phyloP scores from a whole-genome alignment of 1,140 invertebrate species.

The Solenopsis fugax region DNA sequence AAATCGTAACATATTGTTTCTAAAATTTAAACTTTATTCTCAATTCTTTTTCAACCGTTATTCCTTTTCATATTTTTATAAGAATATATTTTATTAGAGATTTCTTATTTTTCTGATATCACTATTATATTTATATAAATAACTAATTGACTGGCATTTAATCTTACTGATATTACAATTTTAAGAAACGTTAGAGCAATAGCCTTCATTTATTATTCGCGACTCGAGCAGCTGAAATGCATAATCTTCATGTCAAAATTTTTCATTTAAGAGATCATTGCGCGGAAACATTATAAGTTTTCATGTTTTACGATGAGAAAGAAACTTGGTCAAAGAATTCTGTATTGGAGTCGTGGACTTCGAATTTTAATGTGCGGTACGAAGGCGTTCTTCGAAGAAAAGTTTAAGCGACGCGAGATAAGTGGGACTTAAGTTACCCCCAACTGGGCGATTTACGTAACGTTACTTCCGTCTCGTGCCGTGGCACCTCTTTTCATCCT shows the following conservation, averaged over 20 bases:
- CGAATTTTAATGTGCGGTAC: slow-evolving; percentile 66
- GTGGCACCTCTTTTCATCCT: slow-evolving; percentile 53
- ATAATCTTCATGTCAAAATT: background rate
- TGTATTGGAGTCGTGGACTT: slow-evolving; percentile 39
- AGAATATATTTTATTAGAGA: background rate
- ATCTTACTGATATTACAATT: background rate
- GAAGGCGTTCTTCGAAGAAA: slow-evolving; percentile 31
- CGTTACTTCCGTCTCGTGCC: slow-evolving; percentile 52
- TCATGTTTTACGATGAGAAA: background rate
- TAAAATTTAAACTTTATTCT: background rate
- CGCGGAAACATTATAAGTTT: background rate
- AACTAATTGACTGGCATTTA: background rate
- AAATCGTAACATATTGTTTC: background rate
- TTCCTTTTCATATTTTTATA: background rate
- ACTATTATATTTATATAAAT: background rate
- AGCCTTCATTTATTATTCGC: background rate
- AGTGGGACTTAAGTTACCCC: slow-evolving; percentile 66
- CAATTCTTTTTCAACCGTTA: background rate
- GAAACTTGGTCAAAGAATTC: slow-evolving; percentile 6
- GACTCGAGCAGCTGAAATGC: background rate
- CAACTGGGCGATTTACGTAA: slow-evolving; percentile 63
- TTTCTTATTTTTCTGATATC: background rate
- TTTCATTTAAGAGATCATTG: slow-evolving; percentile 13
- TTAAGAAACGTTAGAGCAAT: background rate
- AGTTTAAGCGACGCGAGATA: slow-evolving; percentile 47